A percentile compares a stretch with the other conserved stretches of the same genome.
Evolutionary conservation across 2,797 vertebrate species (phyloP).

Genomic region (Chelon labrosus): DNA sequence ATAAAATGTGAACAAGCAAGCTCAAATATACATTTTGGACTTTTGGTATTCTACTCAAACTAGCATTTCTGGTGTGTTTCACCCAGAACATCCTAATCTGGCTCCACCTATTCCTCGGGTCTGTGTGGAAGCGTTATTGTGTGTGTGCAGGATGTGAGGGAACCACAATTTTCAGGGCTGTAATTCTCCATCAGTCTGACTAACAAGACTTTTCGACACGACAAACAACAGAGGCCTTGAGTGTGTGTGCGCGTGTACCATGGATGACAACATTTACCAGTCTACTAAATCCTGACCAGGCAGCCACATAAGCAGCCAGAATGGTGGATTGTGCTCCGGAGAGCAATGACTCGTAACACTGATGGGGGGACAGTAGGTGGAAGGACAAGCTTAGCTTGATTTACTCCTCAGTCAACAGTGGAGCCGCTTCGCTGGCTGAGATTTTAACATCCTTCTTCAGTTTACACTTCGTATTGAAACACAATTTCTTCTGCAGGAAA

Average conservation of each 20-base stretch:
- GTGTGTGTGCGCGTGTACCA: constrained; percentile 34
- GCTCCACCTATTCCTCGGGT: constrained; percentile 23
- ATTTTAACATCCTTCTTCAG: constrained; percentile 23
- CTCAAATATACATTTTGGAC: constrained; percentile 1
- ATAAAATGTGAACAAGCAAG: constrained; percentile 12
- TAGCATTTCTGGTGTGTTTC: not conserved
- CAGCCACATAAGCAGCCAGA: constrained; percentile 65
- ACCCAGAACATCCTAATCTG: constrained; percentile 9
- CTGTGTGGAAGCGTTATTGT: not conserved
- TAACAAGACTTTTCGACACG: constrained; percentile 50
- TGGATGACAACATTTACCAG: constrained; percentile 71
- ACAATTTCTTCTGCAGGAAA: no score
- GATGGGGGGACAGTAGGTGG: constrained; percentile 64
- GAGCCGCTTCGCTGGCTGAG: constrained; percentile 20
- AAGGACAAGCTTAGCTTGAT: constrained; percentile 73
- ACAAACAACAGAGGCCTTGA: constrained; percentile 60
- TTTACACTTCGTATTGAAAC: constrained; percentile 1
- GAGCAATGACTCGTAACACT: constrained; percentile 73
- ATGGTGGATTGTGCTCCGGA: constrained; percentile 62
- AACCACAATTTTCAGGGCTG: constrained; percentile 45
- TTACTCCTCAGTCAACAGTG: constrained; percentile 51
- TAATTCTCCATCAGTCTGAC: constrained; percentile 65
- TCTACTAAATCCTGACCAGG: constrained; percentile 68
- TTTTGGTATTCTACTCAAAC: not conserved
- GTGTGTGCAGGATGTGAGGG: constrained; percentile 21